A percentile compares a stretch with the other conserved stretches of the same genome.
phyloP scores from a whole-genome alignment of 2,113 vertebrate species.

The Ailuropoda melanoleuca region DNA sequence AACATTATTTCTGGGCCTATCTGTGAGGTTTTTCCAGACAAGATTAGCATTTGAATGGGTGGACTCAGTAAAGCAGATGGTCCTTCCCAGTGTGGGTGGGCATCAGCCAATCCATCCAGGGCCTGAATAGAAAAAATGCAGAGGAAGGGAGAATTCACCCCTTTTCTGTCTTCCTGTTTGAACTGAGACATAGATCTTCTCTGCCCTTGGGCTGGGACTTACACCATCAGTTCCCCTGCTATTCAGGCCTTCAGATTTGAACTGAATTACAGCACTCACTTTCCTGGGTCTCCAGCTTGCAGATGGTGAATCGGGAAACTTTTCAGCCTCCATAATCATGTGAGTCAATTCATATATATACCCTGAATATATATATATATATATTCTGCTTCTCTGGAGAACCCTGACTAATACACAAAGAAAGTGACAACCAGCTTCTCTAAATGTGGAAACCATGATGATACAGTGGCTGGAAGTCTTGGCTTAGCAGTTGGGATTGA shows the following conservation, averaged over 20 bases:
- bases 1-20: neutral
- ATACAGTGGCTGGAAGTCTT: neutral
- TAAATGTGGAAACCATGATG: neutral
- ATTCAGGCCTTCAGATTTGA: neutral
- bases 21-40: neutral
- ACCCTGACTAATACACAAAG: neutral
- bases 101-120: neutral
- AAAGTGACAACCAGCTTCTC: neutral
- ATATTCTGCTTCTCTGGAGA: neutral
- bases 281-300: neutral
- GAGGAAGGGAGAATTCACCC: neutral
- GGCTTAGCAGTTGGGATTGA: neutral
- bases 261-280: neutral
- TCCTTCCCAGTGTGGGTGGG: neutral
- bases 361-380: too few relatives aligned
- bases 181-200: neutral
- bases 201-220: neutral
- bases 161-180: neutral
- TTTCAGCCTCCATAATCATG: neutral
- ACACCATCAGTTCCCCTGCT: rapidly evolving
- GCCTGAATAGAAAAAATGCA: neutral
- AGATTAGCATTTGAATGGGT: neutral
- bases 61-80: neutral
- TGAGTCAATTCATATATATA: neutral
- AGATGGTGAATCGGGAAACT: neutral